Evolutionary conservation across 2,888 invertebrate species (phyloP).

Genomic region (Trissoscelio sp.): DNA sequence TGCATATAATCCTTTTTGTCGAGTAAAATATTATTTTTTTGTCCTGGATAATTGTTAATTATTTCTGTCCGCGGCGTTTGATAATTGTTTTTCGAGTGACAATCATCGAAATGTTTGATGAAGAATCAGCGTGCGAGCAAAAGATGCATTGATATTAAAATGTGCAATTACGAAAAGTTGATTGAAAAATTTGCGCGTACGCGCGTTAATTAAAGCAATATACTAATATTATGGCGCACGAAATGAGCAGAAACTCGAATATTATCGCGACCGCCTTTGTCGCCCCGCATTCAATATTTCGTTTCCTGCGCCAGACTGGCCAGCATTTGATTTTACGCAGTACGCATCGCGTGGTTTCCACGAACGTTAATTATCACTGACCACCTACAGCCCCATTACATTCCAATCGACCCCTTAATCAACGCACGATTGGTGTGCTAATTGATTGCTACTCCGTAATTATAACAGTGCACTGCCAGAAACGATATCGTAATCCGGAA

Average conservation of each 20-base stretch:
- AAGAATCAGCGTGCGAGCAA: background rate
- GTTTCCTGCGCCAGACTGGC: conserved; percentile 78
- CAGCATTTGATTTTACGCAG: conserved; percentile 82
- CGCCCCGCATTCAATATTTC: conserved; percentile 78
- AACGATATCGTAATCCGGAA: conserved; percentile 75
- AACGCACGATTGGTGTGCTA: conserved; percentile 83
- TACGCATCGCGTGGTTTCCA: conserved; percentile 80
- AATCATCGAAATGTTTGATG: conserved; percentile 18
- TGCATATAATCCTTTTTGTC: too few relatives aligned
- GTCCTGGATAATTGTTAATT: conserved; percentile 9
- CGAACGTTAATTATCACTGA: conserved; percentile 83
- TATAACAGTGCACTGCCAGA: conserved; percentile 81
- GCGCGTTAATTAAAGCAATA: conserved; percentile 46
- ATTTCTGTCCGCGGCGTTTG: background rate
- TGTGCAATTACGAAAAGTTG: conserved; percentile 10
- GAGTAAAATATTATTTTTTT: too few relatives aligned
- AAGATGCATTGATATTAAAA: conserved; percentile 11
- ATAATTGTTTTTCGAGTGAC: conserved; percentile 20
- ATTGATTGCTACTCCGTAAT: conserved; percentile 83
- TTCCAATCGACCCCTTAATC: conserved; percentile 83
- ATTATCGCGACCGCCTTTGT: conserved; percentile 62
- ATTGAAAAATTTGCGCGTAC: conserved; percentile 9
- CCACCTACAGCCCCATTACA: conserved; percentile 83
- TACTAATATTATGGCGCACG: conserved; percentile 45
- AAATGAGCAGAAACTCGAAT: conserved; percentile 52